These are phyloP conservation scores for Trachelus stipa DNA, from an alignment of 2,888 invertebrate species.

Conservation along the genomic window DNA sequence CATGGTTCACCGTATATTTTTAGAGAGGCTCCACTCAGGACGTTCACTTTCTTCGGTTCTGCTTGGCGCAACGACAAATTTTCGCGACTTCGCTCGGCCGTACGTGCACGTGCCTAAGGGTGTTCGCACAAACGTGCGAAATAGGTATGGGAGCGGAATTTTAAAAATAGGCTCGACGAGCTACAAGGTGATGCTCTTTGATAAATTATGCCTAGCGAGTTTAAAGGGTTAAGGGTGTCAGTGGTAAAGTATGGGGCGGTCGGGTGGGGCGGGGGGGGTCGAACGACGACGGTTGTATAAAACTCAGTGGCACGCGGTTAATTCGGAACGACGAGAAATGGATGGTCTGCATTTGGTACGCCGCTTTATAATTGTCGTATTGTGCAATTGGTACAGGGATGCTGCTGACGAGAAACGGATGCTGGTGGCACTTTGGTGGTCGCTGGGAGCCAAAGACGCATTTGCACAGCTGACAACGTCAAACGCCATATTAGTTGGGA, in stretches of 20 bases:
- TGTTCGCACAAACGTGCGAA: neutral
- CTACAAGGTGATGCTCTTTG: conserved; percentile 57
- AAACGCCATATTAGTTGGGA: conserved; percentile 8
- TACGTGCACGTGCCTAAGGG: conserved; percentile 16
- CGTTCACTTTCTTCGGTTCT: conserved; percentile 12
- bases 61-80: conserved; percentile 63
- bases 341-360: conserved; percentile 40
- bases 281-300: conserved; percentile 5
- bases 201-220: conserved; percentile 48
- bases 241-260: conserved; percentile 10
- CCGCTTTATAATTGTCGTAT: conserved; percentile 37
- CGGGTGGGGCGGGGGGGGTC: neutral
- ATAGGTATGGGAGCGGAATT: conserved; percentile 36
- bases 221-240: conserved; percentile 1
- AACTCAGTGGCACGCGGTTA: conserved; percentile 32
- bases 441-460: neutral
- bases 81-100: conserved; percentile 27
- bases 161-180: conserved; percentile 53
- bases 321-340: conserved; percentile 51
- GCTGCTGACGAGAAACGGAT: conserved; percentile 5
- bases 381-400: conserved; percentile 17
- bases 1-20: neutral
- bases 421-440: neutral
- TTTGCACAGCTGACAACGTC: neutral
- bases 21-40: neutral